Base-by-base conservation (phyloP, 1,140 invertebrate species). In the Wiebesia pumilae region DNA sequence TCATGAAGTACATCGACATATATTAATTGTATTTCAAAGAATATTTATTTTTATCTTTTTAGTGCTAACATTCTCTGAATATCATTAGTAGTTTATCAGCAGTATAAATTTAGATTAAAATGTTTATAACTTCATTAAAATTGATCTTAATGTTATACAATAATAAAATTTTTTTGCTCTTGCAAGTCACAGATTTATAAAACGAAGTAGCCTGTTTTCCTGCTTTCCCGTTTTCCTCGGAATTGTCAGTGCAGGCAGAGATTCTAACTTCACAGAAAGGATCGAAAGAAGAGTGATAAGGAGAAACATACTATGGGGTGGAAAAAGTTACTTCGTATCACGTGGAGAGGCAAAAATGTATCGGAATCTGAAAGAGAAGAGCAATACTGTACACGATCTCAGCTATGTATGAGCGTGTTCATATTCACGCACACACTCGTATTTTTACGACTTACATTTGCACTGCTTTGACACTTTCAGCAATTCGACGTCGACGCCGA, bases 391-490 rank as follows among this genome's bases (percentile, higher is more conserved):
- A 35, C 12, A 33, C 33, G 47, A 80, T 80, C 65, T 47, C 33
- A 30, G n/a, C 27, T 19, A 1, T 3, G 21, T 43, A 38, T 38
- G 19, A 4, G 38, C 27, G 30, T 75, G 10, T 19, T 40, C 69
- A 12, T n/a, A n/a, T 4, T 75, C 40, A 75, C 71, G 24, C 3
- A n/a, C 24, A 75, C 33, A 21, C 33, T 16, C 40, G 21, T 43
- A 47, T 43, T 54, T 81, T 54, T 84, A 88, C 80, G 83, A 84
- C 85, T 81, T 88, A 88, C 83, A 89, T 91, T 90, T 89, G 67
- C 88, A 65, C 88, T 81, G 88, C 89, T 90, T 90, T 90, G 89
- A 91, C 88, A 88, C 87, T 87, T 81, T 88, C 88, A 16, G 33
- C n/a, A 80, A 65, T 80, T 40, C 35, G 88, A 88, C 88, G 87